phyloP scores from a whole-genome alignment of 2,797 vertebrate genomes.

The Xenentodon cancila region DNA sequence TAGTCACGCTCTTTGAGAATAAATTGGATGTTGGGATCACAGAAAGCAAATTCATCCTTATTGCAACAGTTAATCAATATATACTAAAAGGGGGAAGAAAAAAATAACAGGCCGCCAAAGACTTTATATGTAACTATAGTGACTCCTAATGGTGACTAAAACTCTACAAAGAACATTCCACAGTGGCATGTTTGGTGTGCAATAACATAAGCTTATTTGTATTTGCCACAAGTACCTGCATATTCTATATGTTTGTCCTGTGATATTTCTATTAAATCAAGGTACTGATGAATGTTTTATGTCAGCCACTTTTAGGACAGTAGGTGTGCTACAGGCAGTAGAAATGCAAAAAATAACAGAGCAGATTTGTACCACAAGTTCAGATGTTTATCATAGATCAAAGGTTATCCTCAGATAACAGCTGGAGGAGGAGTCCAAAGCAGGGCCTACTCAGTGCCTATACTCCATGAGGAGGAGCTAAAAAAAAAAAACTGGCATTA shows the following conservation, averaged over 20 bases:
- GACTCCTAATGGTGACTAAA: constrained; percentile 38
- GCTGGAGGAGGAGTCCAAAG: not conserved
- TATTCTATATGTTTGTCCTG: no score
- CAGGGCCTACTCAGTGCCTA: not conserved
- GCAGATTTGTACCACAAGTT: constrained; percentile 18
- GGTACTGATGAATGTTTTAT: not conserved
- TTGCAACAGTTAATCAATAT: constrained; percentile 22
- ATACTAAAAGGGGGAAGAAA: constrained; percentile 1
- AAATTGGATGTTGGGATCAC: constrained; percentile 6
- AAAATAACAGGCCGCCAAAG: not conserved
- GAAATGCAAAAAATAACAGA: constrained; percentile 19
- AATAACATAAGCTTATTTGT: not conserved
- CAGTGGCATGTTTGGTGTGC: constrained; percentile 4
- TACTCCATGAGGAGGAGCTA: constrained; percentile 12
- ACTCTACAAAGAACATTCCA: constrained; percentile 9
- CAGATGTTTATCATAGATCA: constrained; percentile 35
- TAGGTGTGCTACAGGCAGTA: not conserved
- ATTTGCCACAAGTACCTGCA: not conserved
- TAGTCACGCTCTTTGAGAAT: not conserved
- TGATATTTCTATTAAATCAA: not conserved
- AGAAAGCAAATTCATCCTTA: constrained; percentile 1
- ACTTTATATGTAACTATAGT: constrained; percentile 31
- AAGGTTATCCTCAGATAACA: constrained; percentile 58
- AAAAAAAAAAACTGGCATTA: accelerated
- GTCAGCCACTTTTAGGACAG: not conserved